Conservation (phyloP, 2,113 vertebrate genomes). For the Diadophis punctatus region DNA sequence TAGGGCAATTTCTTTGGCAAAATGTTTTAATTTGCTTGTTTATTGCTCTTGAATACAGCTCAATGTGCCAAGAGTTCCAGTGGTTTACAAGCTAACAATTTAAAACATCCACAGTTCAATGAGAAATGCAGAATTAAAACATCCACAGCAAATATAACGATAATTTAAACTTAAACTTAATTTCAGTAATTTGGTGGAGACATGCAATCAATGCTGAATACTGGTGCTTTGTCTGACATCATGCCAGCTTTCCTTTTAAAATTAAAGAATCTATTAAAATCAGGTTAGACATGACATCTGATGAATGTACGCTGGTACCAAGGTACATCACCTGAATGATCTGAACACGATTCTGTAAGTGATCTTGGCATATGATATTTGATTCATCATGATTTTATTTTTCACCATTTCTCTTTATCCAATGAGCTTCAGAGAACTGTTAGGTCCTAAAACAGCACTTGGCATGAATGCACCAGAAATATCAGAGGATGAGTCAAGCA, state of each 20-base stretch:
- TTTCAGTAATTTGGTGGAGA: background rate
- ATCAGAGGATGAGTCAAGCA: conserved; percentile 28
- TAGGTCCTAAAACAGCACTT: background rate
- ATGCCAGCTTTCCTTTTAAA: background rate
- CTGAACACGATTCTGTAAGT: background rate
- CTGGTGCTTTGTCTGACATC: background rate
- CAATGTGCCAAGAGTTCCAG: background rate
- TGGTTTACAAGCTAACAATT: background rate
- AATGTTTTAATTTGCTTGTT: background rate
- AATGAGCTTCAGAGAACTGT: background rate
- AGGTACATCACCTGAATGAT: background rate
- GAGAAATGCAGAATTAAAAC: background rate
- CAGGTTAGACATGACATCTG: background rate
- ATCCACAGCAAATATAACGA: background rate
- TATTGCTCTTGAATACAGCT: background rate
- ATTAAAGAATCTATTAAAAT: background rate
- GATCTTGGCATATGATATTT: background rate
- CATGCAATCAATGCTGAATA: background rate
- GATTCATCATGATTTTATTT: background rate
- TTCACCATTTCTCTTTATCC: conserved; percentile 11
- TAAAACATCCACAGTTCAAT: background rate
- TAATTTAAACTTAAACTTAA: background rate
- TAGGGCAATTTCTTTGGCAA: background rate
- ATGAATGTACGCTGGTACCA: background rate
- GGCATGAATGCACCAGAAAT: conserved; percentile 10